Base-by-base conservation (phyloP, 1,140 invertebrate species). In the Drosophila ficusphila region DNA sequence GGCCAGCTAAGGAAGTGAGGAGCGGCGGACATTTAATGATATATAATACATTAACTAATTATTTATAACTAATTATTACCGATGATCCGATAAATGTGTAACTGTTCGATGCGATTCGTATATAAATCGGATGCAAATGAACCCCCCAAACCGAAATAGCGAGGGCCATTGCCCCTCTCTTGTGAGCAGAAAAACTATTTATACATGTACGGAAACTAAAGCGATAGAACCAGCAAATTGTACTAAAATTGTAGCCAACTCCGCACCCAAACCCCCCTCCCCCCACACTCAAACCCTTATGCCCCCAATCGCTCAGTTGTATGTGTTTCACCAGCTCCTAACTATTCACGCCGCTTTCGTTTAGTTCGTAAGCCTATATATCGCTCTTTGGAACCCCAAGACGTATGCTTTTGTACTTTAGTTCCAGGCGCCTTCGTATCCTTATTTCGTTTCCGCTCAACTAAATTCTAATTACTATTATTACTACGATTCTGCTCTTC, bases 11-110 rank as follows among this genome's bases (percentile, higher is more conserved):
- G 53, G 54, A 64, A 69, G 54, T 77, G 68, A 76, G 44, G 41
- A 31, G 36, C 58, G 12, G 52, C 16, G 47, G 27, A 79, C 52
- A 73, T 58, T 73, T 57, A 65, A 83, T 70, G 44, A 78, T 60
- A 79, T 78, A 65, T 82, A 67, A 41, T 49, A 72, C 53, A 61
- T 56, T 36, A 86, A 86, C 67, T 73, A 85, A 86, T 81, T 85
- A 79, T 60, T 61, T 77, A 72, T 77, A 77, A 76, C 58, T 58
- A 56, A 53, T 73, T 71, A 73, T 73, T 53, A 78, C 57, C 54
- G 46, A 58, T 38, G 49, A 68, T 58, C 51, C 34, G 31, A 38
- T 19, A 73, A 62, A 52, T 76, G 60, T 72, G 68, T 75, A 79
- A 76, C 68, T 71, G 71, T 75, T 81, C 64, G 73, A 56, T 60